phyloP scores from a whole-genome alignment of 2,797 vertebrate species.

The Alauda arvensis region DNA sequence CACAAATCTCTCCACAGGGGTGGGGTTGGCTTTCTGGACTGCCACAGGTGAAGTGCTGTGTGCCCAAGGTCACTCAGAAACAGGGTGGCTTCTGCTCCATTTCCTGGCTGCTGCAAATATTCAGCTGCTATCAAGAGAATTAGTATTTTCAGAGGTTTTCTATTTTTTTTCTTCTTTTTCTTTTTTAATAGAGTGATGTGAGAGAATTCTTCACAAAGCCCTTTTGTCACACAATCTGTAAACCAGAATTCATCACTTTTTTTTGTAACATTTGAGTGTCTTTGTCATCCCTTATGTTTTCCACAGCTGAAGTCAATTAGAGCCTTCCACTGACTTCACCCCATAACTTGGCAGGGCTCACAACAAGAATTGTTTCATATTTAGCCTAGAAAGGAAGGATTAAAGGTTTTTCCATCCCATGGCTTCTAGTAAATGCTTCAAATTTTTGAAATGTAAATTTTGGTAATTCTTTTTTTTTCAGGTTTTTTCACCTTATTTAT shows the following conservation, averaged over 20 bases:
- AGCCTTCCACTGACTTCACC: background rate
- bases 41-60: accelerated
- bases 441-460: conserved; percentile 6
- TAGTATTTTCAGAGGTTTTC: background rate
- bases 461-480: background rate
- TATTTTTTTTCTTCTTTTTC: background rate
- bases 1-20: background rate
- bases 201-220: conserved; percentile 22
- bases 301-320: conserved; percentile 29
- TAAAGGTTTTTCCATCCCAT: background rate
- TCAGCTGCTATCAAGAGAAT: background rate
- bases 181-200: background rate
- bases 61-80: background rate
- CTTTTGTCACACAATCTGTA: conserved; percentile 23
- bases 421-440: background rate
- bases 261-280: background rate
- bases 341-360: background rate
- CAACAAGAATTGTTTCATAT: background rate
- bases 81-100: background rate
- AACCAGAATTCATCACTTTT: conserved; percentile 8
- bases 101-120: background rate
- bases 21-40: background rate
- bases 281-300: background rate
- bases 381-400: background rate
- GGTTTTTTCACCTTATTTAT: background rate